Evolutionary conservation across 2,888 invertebrate species (phyloP).

Genomic region (Agonopterix subpropinquella): DNA sequence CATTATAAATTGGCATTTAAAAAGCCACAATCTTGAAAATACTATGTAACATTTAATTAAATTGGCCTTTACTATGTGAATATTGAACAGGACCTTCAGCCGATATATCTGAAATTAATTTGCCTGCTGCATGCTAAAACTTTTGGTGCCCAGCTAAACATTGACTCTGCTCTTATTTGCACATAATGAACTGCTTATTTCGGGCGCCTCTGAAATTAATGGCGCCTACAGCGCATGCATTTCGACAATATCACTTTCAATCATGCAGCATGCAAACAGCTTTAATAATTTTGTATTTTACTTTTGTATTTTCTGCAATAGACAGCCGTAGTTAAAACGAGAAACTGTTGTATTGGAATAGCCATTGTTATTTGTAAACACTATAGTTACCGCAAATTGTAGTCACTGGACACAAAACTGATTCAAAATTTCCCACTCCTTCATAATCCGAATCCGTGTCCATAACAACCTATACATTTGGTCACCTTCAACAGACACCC

Average conservation of each 20-base stretch:
- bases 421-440: conserved; percentile 20
- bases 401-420: conserved; percentile 41
- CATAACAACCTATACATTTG: conserved; percentile 25
- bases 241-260: conserved; percentile 35
- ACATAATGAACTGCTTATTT: conserved; percentile 38
- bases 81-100: neutral
- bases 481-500: conserved; percentile 47
- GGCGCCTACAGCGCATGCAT: conserved; percentile 50
- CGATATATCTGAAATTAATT: conserved; percentile 31
- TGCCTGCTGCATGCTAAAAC: conserved; percentile 70
- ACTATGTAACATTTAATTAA: conserved; percentile 17
- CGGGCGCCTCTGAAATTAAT: conserved; percentile 31
- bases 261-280: conserved; percentile 74
- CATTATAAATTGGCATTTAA: conserved; percentile 25
- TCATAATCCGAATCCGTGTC: conserved; percentile 24
- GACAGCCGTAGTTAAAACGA: conserved; percentile 29
- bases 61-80: conserved; percentile 27
- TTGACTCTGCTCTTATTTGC: conserved; percentile 36
- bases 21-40: conserved; percentile 16
- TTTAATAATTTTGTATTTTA: conserved; percentile 35
- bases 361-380: conserved; percentile 9
- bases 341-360: conserved; percentile 24
- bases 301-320: conserved; percentile 31
- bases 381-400: conserved; percentile 5
- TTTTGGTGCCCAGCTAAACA: conserved; percentile 33